Evolutionary conservation across 2,797 vertebrate genomes (phyloP).

Genomic region (Neostethus bicornis): DNA sequence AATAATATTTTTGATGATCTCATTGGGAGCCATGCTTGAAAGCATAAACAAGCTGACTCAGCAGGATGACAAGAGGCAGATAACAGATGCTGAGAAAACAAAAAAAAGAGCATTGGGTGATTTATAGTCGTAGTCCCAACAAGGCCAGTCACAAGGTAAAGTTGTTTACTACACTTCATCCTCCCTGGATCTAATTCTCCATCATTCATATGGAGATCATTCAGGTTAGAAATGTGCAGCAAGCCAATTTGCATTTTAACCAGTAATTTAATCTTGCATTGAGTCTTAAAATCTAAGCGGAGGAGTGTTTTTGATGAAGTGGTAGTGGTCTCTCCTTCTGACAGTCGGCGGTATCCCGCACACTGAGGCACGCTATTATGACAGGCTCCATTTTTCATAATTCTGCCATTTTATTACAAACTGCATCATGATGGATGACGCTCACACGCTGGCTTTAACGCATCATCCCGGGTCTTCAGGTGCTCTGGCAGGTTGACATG

Average conservation of each 20-base stretch:
- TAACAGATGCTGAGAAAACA: constrained; percentile 39
- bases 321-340: constrained; percentile 48
- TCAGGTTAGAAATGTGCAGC: constrained; percentile 21
- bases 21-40: constrained; percentile 32
- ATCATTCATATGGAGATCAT: constrained; percentile 39
- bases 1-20: constrained; percentile 58
- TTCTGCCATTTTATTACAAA: constrained; percentile 76
- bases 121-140: constrained; percentile 59
- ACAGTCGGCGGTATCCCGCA: constrained; percentile 61
- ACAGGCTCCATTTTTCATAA: constrained; percentile 83
- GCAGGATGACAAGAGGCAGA: constrained; percentile 58
- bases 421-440: constrained; percentile 77
- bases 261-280: constrained; percentile 55
- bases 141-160: constrained; percentile 41
- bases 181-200: constrained; percentile 36
- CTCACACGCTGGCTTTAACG: constrained; percentile 56
- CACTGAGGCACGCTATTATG: constrained; percentile 52
- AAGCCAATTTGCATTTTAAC: constrained; percentile 55
- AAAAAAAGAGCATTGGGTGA: constrained; percentile 39
- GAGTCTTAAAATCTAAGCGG: constrained; percentile 39
- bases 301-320: constrained; percentile 59
- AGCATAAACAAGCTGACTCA: constrained; percentile 56
- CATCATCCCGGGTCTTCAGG: constrained; percentile 37
- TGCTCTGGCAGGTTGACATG: constrained; percentile 38
- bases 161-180: constrained; percentile 54